Evolutionary conservation across 2,888 invertebrate genomes (phyloP).

Genomic region (Acronicta alni): DNA sequence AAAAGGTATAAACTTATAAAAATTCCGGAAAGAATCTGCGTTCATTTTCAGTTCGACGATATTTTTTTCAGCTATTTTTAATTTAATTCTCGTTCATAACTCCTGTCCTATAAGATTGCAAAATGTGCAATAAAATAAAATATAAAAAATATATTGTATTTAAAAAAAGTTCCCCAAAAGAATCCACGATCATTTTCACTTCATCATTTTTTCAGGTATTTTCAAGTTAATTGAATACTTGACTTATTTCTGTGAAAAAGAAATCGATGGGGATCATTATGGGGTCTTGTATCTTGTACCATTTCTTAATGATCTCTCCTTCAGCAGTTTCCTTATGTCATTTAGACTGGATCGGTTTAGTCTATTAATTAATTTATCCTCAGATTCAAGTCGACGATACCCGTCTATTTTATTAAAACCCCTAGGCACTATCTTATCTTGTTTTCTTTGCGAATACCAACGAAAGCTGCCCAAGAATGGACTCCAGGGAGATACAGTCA

Average conservation of each 20-base stretch:
- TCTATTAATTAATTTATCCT: neutral
- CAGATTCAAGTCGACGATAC: neutral
- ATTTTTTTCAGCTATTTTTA: neutral
- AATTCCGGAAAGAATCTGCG: neutral
- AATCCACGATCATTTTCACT: neutral
- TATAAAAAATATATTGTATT: neutral
- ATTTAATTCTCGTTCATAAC: neutral
- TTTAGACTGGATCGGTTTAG: neutral
- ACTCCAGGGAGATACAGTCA: neutral
- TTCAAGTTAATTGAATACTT: neutral
- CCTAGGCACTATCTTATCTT: neutral
- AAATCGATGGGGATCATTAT: neutral
- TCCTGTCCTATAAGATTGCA: neutral
- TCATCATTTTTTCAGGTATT: neutral
- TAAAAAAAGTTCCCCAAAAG: neutral
- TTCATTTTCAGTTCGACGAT: neutral
- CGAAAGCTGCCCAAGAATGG: slow-evolving; percentile 19
- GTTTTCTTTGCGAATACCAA: slow-evolving; percentile 3
- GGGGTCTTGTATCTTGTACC: neutral
- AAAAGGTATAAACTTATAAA: neutral
- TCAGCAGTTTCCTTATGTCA: neutral
- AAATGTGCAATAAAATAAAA: neutral
- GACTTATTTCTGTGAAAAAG: neutral
- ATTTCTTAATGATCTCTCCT: neutral
- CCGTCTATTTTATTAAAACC: neutral